Base-by-base conservation (phyloP, 35 echinoderm and acorn worm genomes). In the Heliocidaris erythrogramma region DNA sequence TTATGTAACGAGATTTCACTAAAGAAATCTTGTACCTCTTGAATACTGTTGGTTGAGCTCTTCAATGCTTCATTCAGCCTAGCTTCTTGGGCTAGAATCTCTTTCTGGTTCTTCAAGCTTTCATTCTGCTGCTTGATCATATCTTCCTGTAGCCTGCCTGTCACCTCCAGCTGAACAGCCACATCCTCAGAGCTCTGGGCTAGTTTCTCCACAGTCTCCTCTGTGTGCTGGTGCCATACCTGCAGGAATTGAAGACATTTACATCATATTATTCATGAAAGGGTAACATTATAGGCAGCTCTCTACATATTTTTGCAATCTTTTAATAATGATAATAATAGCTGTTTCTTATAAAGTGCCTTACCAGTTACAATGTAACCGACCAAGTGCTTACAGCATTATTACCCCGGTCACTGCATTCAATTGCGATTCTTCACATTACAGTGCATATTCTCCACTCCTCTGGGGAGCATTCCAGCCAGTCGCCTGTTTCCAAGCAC, bases 201-300 rank as follows among this genome's bases (percentile, higher is more conserved):
- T 14, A 99, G 85, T 48, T 96, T 94, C 7, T 97, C 95, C 16
- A 99, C 97, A 2, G 98, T 99, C 7, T 94, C 30, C 84, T 99
- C 98, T 0, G 98, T 99, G 48, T 95, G 89, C 96, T 99, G 95
- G 29, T 99, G 98, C 98, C 98, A 99, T 11, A 97, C 97, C 94
- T 96, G 65, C 14, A 18, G 5, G 27, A 85, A 2, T 47, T 95
- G 29, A 65, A 61, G 6, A 95, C 29, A 35, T 32, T 89, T 86
- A 85, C 17, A 30, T 85, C 2, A 4, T 85, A 85, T 85, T 21
- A 85, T 85, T 21, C n/a, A n/a, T n/a, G n/a, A n/a, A n/a, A n/a
- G n/a, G n/a, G n/a, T n/a, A n/a, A n/a, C n/a, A n/a, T n/a, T n/a
- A n/a, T n/a, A n/a, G n/a, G n/a, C 30, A 85, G 4, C 17, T 42